These are phyloP conservation scores for Ernsta delagoae DNA, from an alignment of 2,888 invertebrate genomes.

Conservation along the genomic window DNA sequence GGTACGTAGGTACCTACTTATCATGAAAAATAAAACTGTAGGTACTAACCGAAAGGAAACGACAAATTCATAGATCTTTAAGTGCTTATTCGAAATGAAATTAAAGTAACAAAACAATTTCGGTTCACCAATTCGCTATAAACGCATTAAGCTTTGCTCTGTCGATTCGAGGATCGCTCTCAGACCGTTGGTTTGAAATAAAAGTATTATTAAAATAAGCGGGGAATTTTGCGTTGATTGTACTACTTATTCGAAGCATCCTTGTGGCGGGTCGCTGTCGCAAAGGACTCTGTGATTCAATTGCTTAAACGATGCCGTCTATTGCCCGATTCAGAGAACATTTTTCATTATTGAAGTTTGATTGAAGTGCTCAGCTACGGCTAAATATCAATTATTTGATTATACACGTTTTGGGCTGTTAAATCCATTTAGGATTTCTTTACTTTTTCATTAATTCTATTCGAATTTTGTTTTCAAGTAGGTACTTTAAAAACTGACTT, in stretches of 20 bases:
- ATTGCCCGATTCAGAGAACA: constrained; percentile 12
- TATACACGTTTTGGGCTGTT: constrained; percentile 2
- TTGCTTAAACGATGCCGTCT: constrained; percentile 26
- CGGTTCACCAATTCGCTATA: constrained; percentile 29
- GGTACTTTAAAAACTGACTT: no score
- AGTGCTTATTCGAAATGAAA: not conserved
- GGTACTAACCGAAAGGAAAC: not conserved
- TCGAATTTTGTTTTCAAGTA: no score
- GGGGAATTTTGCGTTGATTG: constrained; percentile 29
- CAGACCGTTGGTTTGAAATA: constrained; percentile 33
- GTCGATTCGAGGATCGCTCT: constrained; percentile 29
- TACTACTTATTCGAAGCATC: constrained; percentile 31
- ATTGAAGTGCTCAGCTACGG: no score
- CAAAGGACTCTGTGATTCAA: constrained; percentile 27
- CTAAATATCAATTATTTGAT: not conserved
- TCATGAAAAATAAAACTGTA: no score
- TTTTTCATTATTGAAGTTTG: constrained; percentile 23
- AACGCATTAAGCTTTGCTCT: constrained; percentile 22
- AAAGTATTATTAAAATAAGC: constrained; percentile 32
- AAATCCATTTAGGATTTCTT: no score
- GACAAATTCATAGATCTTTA: not conserved
- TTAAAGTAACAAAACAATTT: constrained; percentile 19
- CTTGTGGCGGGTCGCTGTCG: constrained; percentile 11
- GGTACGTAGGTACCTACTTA: not conserved
- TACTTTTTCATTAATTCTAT: no score